Evolutionary conservation across 2,113 vertebrate genomes (phyloP).

Genomic region (Machaerirhynchus nigripectus): DNA sequence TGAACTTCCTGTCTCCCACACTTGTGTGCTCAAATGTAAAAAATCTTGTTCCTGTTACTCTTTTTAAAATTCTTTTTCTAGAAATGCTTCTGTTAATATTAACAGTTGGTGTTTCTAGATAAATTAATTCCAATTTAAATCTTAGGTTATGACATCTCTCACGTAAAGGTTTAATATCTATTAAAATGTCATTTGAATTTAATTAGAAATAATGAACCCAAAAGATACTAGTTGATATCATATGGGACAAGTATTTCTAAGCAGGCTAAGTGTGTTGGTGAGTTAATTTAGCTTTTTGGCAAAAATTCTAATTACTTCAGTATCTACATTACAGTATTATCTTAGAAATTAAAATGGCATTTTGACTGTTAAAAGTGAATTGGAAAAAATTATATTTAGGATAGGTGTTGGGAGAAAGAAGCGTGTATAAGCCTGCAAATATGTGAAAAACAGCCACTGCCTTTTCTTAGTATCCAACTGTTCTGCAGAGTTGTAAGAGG

Average conservation of each 20-base stretch:
- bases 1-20: background rate
- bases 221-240: background rate
- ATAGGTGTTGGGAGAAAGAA: background rate
- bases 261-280: background rate
- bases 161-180: slow-evolving; percentile 2
- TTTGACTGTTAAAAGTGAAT: background rate
- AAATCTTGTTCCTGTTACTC: background rate
- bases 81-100: background rate
- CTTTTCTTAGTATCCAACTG: background rate
- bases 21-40: background rate
- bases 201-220: slow-evolving; percentile 35
- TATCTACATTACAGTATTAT: background rate
- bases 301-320: background rate
- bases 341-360: background rate
- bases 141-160: background rate
- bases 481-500: background rate
- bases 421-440: background rate
- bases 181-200: background rate
- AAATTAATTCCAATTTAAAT: slow-evolving; percentile 7
- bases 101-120: background rate
- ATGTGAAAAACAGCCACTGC: background rate
- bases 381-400: background rate
- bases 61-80: background rate
- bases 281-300: background rate
- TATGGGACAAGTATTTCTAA: background rate